phyloP scores from a whole-genome alignment of 1,140 invertebrate genomes.

The Goniozus legneri region DNA sequence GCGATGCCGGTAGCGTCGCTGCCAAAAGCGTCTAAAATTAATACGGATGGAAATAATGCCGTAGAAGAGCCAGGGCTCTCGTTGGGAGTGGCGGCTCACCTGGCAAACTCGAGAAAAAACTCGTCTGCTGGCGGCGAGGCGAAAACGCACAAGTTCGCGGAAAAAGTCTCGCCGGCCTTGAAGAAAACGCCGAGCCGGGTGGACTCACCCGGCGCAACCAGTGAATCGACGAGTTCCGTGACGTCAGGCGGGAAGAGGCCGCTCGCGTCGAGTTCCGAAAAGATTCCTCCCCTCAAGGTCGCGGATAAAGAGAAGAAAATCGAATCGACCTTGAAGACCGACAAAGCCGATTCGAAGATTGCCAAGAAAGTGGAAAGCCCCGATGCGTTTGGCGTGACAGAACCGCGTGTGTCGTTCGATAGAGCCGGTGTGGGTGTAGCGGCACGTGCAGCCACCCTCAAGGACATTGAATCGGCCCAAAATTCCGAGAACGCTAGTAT shows the following conservation, averaged over 20 bases:
- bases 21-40: conserved; percentile 37
- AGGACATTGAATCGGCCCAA: too few species aligned
- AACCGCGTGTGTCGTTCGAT: too few species aligned
- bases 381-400: too few species aligned
- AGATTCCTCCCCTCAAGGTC: too few species aligned
- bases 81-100: conserved; percentile 19
- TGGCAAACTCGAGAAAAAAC: conserved; percentile 17
- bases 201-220: too few species aligned
- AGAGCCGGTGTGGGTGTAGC: too few species aligned
- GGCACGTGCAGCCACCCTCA: too few species aligned
- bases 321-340: conserved; percentile 18
- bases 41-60: conserved; percentile 33
- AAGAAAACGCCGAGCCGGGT: too few species aligned
- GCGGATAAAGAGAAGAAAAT: not conserved
- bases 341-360: not conserved
- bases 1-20: conserved; percentile 9
- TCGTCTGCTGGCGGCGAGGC: conserved; percentile 4
- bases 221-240: not conserved
- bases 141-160: not conserved
- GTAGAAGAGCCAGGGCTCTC: conserved; percentile 22
- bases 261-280: too few species aligned
- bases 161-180: not conserved
- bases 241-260: not conserved
- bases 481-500: too few species aligned
- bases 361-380: too few species aligned